Conservation (phyloP, 2,113 vertebrate species). For the Sardina pilchardus region DNA sequence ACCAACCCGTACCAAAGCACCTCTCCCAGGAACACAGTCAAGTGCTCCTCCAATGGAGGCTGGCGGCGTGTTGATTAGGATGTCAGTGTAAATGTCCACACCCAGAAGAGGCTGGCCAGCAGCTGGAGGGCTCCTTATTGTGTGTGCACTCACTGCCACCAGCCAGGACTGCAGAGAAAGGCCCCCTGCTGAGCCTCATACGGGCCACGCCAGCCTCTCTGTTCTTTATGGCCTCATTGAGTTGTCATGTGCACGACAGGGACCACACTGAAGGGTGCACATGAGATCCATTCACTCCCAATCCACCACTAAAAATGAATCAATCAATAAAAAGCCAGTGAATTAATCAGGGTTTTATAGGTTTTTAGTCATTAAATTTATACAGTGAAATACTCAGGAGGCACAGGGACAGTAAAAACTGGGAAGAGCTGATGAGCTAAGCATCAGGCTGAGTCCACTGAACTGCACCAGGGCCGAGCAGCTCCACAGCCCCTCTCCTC, state of each 20-base stretch:
- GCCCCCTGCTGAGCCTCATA: neutral
- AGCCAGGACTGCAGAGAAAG: neutral
- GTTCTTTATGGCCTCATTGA: neutral
- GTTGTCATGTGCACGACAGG: neutral
- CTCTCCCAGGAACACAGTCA: too few species aligned
- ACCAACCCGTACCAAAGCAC: too few species aligned
- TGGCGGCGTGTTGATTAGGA: neutral
- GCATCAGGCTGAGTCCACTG: neutral
- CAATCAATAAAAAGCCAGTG: neutral
- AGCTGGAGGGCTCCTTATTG: neutral
- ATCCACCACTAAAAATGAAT: neutral
- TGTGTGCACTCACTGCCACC: neutral
- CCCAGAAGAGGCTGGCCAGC: too few species aligned
- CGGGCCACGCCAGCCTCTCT: neutral
- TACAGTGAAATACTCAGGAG: neutral
- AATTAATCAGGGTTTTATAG: neutral
- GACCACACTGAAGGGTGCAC: neutral
- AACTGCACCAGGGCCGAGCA: too few species aligned
- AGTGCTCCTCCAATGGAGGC: too few species aligned
- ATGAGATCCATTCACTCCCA: too few species aligned
- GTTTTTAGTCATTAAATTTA: neutral
- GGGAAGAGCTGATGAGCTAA: neutral
- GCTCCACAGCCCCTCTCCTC: too few species aligned
- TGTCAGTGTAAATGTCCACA: too few species aligned
- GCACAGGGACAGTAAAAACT: neutral